Evolutionary conservation across 2,113 vertebrate species (phyloP), one percentile per base, ranked within the genome.

Genomic region (crab-eating macaque (Macaca fascicularis)): DNA sequence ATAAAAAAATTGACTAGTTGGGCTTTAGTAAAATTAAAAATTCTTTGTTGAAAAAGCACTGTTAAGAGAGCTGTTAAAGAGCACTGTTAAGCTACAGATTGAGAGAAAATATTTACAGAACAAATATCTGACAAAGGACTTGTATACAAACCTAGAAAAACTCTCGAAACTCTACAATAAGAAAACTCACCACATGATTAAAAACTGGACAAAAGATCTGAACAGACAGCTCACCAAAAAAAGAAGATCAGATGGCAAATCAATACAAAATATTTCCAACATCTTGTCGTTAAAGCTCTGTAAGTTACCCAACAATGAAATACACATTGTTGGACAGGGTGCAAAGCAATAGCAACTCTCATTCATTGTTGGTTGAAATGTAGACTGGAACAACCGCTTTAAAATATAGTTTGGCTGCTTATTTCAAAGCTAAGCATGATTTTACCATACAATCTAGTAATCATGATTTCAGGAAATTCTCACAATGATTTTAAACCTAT

Each of bases 301-400:
- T 48, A 78, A 90, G 38, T 95, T 69, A 94, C 57, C 67, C 32
- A 69, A 89, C 48, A 83, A 38, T 48, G 69, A 80, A 95, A 90
- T 48, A 17, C 25, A 83, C 30, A 40, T 23, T 64, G 10, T 32
- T 75, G 16, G 57, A 43, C 16, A 50, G 32, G 11, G 61, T 61
- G 17, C 23, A 75, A 55, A 84, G 35, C 35, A 61, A 48, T 5
- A 84, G 13, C 13, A 67, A 40, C 57, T 67, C 27, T 78, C 45
- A 64, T 32, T 67, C 45, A 52, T 38, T 57, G 32, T 13, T 67
- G 32, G n/a, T n/a, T 8, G 35, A 74, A 83, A 67, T 32, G 23
- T 11, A 55, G 48, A 95, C 6, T 38, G 17, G 19, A 45, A 38
- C 1, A 32, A 23, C 11, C 45, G 38, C 13, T 78, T 45, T 13